Conservation (phyloP, 2,113 vertebrate species). For the Solea senegalensis region DNA sequence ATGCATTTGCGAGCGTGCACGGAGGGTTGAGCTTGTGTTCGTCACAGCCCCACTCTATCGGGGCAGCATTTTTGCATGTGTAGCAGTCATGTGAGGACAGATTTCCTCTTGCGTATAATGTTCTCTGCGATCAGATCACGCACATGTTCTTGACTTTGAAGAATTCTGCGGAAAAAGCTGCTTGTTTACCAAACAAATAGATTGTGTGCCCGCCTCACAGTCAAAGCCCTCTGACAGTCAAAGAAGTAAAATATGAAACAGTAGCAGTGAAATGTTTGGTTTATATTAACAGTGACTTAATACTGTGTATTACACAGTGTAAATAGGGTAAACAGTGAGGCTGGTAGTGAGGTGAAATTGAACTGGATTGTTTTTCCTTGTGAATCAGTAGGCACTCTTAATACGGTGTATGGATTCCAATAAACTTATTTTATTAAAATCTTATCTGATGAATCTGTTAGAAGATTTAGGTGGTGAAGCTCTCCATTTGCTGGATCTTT, state of each 20-base stretch:
- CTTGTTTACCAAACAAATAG: too few species aligned
- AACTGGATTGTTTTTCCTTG: background rate
- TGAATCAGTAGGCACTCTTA: too few species aligned
- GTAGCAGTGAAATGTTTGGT: background rate
- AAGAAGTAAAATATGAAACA: background rate
- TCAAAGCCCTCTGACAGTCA: background rate
- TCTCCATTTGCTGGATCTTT: background rate
- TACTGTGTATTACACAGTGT: background rate
- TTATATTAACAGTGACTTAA: background rate
- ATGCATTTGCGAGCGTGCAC: background rate
- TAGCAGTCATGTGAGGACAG: background rate
- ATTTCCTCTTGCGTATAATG: background rate
- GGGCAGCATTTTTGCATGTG: background rate
- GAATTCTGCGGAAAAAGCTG: too few species aligned
- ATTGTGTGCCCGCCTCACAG: background rate
- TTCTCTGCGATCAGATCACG: background rate
- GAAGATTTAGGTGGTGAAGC: background rate
- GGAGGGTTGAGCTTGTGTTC: background rate
- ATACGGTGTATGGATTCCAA: too few species aligned
- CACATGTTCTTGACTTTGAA: background rate
- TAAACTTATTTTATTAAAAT: background rate
- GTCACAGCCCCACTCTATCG: background rate
- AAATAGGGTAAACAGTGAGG: background rate
- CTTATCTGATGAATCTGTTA: too few species aligned
- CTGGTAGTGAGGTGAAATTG: background rate